Evolutionary conservation across 2,888 invertebrate species (phyloP).

Genomic region (Augochlorella aurata): DNA sequence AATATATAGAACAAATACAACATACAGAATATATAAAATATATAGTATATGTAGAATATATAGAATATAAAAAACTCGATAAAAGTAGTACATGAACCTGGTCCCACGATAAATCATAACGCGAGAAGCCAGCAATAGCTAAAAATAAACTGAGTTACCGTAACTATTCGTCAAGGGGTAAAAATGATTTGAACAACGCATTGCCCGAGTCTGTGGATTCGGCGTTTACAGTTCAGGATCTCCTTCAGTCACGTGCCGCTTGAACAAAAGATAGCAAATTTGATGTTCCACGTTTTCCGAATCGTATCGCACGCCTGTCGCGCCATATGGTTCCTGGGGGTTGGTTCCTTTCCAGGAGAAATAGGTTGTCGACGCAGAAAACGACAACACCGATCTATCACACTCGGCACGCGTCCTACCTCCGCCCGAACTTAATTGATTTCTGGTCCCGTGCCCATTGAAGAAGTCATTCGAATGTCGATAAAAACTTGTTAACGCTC

Average conservation of each 20-base stretch:
- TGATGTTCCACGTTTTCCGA: slow-evolving; percentile 20
- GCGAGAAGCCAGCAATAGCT: no score
- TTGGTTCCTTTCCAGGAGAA: slow-evolving; percentile 43
- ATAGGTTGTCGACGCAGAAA: slow-evolving; percentile 59
- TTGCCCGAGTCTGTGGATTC: background rate
- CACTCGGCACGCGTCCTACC: slow-evolving; percentile 52
- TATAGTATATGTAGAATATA: no score
- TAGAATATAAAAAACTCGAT: no score
- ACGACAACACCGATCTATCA: slow-evolving; percentile 67
- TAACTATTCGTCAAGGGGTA: no score
- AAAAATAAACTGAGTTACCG: no score
- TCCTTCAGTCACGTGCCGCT: background rate
- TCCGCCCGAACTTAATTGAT: slow-evolving; percentile 62
- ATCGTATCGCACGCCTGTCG: slow-evolving; percentile 30
- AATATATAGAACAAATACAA: no score
- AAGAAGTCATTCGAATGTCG: slow-evolving; percentile 48
- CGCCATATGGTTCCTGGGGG: slow-evolving; percentile 61
- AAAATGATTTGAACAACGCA: no score
- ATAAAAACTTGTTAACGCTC: slow-evolving; percentile 55
- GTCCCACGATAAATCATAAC: no score
- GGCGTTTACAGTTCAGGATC: background rate
- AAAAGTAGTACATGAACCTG: no score
- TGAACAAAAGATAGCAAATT: slow-evolving; percentile 13
- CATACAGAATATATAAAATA: no score
- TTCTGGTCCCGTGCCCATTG: slow-evolving; percentile 33